Evolutionary conservation across 23 tunicate genomes (phyloP), one percentile per base, ranked within the genome.

Genomic region (Oikopleura vanhoeffeni): DNA sequence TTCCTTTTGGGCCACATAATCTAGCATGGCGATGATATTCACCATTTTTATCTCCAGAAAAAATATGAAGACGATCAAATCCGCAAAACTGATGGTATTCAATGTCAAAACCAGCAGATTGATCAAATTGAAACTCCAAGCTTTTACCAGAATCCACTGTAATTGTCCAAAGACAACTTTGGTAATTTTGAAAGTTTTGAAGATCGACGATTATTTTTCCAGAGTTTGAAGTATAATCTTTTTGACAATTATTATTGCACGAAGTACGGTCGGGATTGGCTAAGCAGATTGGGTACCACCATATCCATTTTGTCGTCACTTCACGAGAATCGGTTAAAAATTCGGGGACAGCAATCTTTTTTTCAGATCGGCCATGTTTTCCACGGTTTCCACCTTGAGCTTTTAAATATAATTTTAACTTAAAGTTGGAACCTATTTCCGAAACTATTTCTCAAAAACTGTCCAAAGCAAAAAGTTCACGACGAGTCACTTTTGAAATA

Each of bases 301-400:
- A 71, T 33, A 71, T 71, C 34, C 27, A 71, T 71, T 71, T 71
- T 71, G 79, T 18, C 27, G 27, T 30, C 27, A 4, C 27, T 3
- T 38, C 79, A 38, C 79, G 79, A 18, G 34, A 4, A 30, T 71
- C 79, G 34, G 38, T 2, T 18, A 24, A 32, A 30, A 71, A 33
- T 71, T 71, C 35, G 64, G 18, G 18, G 64, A 13, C 64, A 8
- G 24, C 13, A 13, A 8, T 13, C 64, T 49, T 13, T n/a, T n/a
- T n/a, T n/a, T n/a, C n/a, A n/a, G n/a, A n/a, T 71, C 79, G 79
- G 38, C 79, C 79, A 30, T 71, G 79, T 30, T 71, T 71, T 33
- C 79, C 79, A 3, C 35, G 38, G 38, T 30, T 18, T 13, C 35
- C 79, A 2, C 79, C 79, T 30, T 71, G n/a, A n/a, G n/a, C n/a